Conservation (phyloP, 2,797 vertebrate genomes). For the Eupleurogrammus muticus region DNA sequence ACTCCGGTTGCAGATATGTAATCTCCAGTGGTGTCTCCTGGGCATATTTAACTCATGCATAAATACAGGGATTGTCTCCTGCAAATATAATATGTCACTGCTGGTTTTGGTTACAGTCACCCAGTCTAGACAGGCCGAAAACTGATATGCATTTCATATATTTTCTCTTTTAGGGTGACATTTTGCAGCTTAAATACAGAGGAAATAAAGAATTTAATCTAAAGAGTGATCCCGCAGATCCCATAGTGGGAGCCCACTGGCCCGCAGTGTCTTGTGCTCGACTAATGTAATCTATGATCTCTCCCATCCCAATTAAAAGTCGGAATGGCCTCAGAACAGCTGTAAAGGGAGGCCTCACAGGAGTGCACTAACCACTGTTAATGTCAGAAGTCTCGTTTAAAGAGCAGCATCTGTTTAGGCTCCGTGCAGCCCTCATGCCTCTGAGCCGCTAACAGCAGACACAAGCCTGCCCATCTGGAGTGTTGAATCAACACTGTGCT, state of each 20-base stretch:
- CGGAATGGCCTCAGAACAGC: conserved; percentile 83
- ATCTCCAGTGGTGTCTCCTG: conserved; percentile 78
- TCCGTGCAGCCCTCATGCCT: conserved; percentile 59
- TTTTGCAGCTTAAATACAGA: conserved; percentile 29
- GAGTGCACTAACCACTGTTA: conserved; percentile 82
- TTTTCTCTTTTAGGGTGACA: conserved; percentile 42
- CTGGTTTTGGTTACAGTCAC: conserved; percentile 80
- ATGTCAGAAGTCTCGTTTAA: conserved; percentile 86
- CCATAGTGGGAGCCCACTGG: conserved; percentile 51
- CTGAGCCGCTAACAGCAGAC: conserved; percentile 63
- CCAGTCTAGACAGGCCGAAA: conserved; percentile 80
- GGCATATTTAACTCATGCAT: conserved; percentile 85
- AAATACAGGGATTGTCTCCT: conserved; percentile 86
- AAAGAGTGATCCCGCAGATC: conserved; percentile 10
- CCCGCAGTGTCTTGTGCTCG: conserved; percentile 69
- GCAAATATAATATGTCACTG: conserved; percentile 84
- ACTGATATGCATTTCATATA: conserved; percentile 47
- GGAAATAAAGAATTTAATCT: conserved; percentile 20
- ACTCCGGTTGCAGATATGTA: conserved; percentile 84
- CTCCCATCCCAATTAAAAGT: conserved; percentile 83
- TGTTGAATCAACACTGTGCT: conserved; percentile 34
- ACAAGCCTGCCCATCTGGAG: conserved; percentile 80
- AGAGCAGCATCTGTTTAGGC: conserved; percentile 85
- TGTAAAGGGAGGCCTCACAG: conserved; percentile 84
- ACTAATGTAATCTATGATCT: conserved; percentile 86